Percentiles rank a stretch among this genome's conserved stretches.
These are phyloP conservation scores for Macroramphosus scolopax DNA, from an alignment of 2,797 vertebrate species.

Conservation along the genomic window DNA sequence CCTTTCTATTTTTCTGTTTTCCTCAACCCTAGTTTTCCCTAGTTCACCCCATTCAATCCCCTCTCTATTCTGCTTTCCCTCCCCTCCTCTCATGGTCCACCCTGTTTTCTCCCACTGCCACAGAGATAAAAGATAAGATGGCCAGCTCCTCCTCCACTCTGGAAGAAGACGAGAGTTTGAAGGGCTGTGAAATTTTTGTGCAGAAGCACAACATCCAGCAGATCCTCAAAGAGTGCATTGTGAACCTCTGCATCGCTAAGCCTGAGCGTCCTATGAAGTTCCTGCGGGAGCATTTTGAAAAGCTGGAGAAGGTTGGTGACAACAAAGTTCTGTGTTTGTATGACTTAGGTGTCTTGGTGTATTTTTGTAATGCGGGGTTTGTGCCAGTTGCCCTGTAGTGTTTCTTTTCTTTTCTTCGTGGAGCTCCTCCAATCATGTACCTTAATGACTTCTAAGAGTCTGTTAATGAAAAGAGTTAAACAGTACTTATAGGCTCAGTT, in stretches of 20 bases:
- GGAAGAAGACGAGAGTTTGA: constrained; percentile 94
- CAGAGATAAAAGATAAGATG: constrained; percentile 87
- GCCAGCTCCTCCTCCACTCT: constrained; percentile 85
- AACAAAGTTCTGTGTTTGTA: constrained; percentile 23
- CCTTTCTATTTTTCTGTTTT: constrained; percentile 22
- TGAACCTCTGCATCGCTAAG: constrained; percentile 93
- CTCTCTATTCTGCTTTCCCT: constrained; percentile 29
- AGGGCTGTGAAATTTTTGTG: constrained; percentile 94
- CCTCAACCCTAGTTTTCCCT: constrained; percentile 5
- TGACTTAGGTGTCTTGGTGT: constrained; percentile 13
- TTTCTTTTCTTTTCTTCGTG: constrained; percentile 5
- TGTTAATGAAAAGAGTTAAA: background rate
- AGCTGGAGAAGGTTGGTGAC: constrained; percentile 93
- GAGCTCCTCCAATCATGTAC: background rate
- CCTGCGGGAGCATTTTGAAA: constrained; percentile 95
- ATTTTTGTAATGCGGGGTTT: constrained; percentile 13
- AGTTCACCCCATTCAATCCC: constrained; percentile 9
- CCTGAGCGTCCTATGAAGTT: constrained; percentile 96
- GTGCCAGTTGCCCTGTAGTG: constrained; percentile 3
- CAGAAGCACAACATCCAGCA: constrained; percentile 96
- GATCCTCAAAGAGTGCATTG: constrained; percentile 95
- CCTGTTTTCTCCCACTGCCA: constrained; percentile 65
- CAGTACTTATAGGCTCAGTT: background rate
- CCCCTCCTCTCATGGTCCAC: constrained; percentile 60
- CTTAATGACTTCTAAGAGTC: background rate